Evolutionary conservation across 1,140 invertebrate genomes (phyloP), one percentile per base, ranked within the genome.

Genomic region (Melanaphis sacchari): DNA sequence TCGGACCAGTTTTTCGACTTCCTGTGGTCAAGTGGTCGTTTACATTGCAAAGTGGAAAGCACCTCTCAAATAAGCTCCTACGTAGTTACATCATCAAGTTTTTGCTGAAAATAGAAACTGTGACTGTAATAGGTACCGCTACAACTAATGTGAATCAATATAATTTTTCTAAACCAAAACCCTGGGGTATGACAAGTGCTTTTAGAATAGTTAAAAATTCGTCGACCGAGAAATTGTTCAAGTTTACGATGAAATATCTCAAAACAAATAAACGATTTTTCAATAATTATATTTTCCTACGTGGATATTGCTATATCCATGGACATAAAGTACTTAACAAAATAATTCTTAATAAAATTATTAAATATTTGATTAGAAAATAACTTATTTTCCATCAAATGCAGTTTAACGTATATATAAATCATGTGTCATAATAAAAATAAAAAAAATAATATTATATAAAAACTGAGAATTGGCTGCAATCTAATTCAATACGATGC

Each of bases 1-100:
- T 46, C 91, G 26, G 91, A 93, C 91, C 81, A 93, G 91, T 93
- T 93, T 84, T 93, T 93, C 91, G 91, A 93, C 91, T 93, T 93
- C 91, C 46, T 93, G 91, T 24, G 81, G 91, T 82, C 38, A 38
- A 66, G 91, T 52, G 43, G 38, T 52, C 38, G 38, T 90, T 41
- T 41, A 24, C 54, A 90, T 22, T 54, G 9, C 24, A 54, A 52
- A 54, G 54, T 66, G 89, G 52, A 90, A 90, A 41, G 81, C 76
- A 52, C 36, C 36, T 36, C 84, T 15, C 81, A 81, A 24, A 52
- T 46, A 49, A 40, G 76, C 81, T 85, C 91, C 91, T 49, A 93
- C 91, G 43, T 91, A 46, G 66, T 89, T 89, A 54, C 88, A 9
- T 89, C 46, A 87, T n/a, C 18, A 6, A n/a, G 38, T 54, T 89